Base-by-base conservation (phyloP, 2,888 invertebrate species). In the Amphipoea lucens region DNA sequence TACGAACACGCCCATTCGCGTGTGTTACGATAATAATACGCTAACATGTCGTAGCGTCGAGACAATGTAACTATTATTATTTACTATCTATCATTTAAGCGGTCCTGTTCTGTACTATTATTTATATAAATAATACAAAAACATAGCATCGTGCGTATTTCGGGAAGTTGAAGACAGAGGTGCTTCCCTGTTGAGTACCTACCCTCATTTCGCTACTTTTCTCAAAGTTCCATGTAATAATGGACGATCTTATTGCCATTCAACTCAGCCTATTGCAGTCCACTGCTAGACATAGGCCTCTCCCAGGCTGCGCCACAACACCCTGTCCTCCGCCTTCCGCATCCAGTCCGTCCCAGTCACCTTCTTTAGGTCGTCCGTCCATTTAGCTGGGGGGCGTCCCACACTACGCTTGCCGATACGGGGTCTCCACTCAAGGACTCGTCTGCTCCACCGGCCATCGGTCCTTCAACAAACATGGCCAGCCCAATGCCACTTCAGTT, bases 1-100 rank as follows among this genome's bases (percentile, higher is more conserved):
- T 62, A 77, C n/a, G 36, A 79, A 67, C 81, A 85, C 85, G 67
- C 82, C 85, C 72, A 72, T 84, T 29, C n/a, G 67, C 12, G 57
- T 36, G 29, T 14, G 20, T n/a, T 3, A 9, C 12, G 81, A 82
- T 85, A 80, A 36, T 66, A 48, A n/a, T 70, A 45, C 42, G n/a
- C 79, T 70, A n/a, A 36, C 42, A 40, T 57, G n/a, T 23, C 29
- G n/a, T n/a, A 65, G 45, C 51, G 60, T 12, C 20, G 17, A 17
- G 20, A 67, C 71, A 84, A 60, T 68, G 85, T 84, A 70, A 12
- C 0, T 42, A 11, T 14, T 54, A 73, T 29, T 82, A 57, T 80
- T 80, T 80, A 81, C 84, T 83, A 83, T 48, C 84, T 83, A 83
- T 48, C 57, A 60, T 51, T 54, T 29, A 29, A 29, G 1, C 45